A percentile compares a stretch with the other conserved stretches of the same genome.
Evolutionary conservation across 2,113 vertebrate species (phyloP).

Genomic region (Indri indri): DNA sequence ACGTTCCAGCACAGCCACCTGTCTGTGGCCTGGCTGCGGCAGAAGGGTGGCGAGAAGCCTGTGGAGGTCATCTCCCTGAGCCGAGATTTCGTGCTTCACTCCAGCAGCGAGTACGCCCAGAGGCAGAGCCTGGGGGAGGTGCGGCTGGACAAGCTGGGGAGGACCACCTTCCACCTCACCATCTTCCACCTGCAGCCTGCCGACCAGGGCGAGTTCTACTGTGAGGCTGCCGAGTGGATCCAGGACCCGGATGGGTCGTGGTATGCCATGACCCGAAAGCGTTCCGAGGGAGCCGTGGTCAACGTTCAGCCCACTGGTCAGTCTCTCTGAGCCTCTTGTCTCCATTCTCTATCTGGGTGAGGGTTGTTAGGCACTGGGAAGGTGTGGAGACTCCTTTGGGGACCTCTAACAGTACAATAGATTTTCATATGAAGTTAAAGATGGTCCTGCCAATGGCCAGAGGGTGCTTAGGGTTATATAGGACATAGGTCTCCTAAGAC

Average conservation of each 20-base stretch:
- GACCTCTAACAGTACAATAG: no score
- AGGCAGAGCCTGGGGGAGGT: conserved; percentile 93
- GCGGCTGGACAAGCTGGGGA: conserved; percentile 93
- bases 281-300: conserved; percentile 92
- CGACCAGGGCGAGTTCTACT: conserved; percentile 96
- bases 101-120: conserved; percentile 90
- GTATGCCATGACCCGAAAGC: conserved; percentile 96
- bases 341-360: background rate
- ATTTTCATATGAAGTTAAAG: background rate
- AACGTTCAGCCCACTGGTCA: conserved; percentile 95
- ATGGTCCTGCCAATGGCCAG: background rate
- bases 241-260: conserved; percentile 94
- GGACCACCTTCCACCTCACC: conserved; percentile 92
- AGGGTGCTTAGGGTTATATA: background rate
- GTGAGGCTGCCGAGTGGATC: conserved; percentile 96
- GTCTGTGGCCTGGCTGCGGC: conserved; percentile 94
- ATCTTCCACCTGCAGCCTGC: conserved; percentile 94
- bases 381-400: background rate
- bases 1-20: conserved; percentile 94
- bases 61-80: conserved; percentile 94
- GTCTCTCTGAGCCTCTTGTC: conserved; percentile 61
- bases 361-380: background rate
- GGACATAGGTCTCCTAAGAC: background rate
- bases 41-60: conserved; percentile 84
- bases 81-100: conserved; percentile 92